phyloP scores from a whole-genome alignment of 2,113 vertebrate genomes.

The Alligator sinensis region DNA sequence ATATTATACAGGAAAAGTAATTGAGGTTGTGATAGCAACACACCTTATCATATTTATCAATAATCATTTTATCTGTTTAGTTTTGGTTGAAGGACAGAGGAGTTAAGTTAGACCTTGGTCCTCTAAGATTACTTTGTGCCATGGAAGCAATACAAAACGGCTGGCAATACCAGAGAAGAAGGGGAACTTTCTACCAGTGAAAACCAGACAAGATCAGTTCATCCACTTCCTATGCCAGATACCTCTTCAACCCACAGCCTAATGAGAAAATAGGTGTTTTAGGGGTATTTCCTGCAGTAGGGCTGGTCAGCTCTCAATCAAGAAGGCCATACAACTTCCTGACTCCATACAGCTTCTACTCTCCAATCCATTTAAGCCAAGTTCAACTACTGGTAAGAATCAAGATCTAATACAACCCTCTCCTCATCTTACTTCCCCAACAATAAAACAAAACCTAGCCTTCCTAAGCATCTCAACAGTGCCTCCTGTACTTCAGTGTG shows the following conservation, averaged over 20 bases:
- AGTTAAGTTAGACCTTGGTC: accelerated
- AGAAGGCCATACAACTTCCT: background rate
- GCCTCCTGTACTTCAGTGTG: too few species aligned
- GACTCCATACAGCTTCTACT: background rate
- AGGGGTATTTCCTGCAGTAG: background rate
- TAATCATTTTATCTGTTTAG: background rate
- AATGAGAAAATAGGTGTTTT: background rate
- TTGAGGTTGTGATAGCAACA: background rate
- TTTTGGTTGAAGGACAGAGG: background rate
- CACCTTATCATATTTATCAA: background rate
- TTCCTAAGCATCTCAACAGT: too few species aligned
- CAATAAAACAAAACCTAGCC: too few species aligned
- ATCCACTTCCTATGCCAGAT: background rate
- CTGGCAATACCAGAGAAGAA: background rate
- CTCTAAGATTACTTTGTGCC: background rate
- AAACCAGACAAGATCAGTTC: background rate
- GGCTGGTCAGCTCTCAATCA: background rate
- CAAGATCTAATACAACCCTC: background rate
- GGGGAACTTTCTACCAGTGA: accelerated
- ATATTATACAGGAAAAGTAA: background rate
- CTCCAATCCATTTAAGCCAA: background rate
- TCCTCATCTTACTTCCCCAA: background rate
- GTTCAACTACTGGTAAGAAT: accelerated
- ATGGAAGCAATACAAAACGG: background rate
- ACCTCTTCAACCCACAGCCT: background rate